These are phyloP conservation scores for Melangyna quadrimaculata DNA, from an alignment of 2,888 invertebrate genomes.

Conservation along the genomic window DNA sequence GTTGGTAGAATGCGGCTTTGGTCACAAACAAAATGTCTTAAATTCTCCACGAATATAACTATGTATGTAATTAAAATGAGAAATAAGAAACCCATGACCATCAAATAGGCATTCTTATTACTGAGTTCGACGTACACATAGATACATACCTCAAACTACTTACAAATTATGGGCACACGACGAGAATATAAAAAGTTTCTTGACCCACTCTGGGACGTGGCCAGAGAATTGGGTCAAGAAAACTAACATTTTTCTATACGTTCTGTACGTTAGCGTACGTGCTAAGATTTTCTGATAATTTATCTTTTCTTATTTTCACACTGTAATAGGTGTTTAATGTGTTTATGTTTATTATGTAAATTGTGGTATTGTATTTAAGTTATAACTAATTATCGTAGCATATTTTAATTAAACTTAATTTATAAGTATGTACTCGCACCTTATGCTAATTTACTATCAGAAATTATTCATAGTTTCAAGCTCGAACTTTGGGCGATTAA, in stretches of 20 bases:
- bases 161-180: slow-evolving; percentile 27
- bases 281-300: background rate
- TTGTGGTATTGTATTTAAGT: background rate
- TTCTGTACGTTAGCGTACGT: background rate
- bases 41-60: background rate
- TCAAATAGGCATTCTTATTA: background rate
- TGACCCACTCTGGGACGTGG: slow-evolving; percentile 66
- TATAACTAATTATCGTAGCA: background rate
- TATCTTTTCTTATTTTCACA: background rate
- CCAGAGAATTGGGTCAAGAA: slow-evolving; percentile 60
- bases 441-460: background rate
- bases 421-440: too few species aligned
- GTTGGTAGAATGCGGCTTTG: background rate
- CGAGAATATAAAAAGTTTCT: slow-evolving; percentile 59
- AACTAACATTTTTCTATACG: slow-evolving; percentile 63
- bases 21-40: background rate
- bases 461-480: background rate
- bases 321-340: background rate
- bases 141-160: background rate
- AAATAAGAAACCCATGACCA: background rate
- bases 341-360: background rate
- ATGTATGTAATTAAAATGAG: slow-evolving; percentile 1
- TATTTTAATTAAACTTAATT: too few species aligned
- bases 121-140: background rate
- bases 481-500: background rate